Percentiles rank a stretch among this genome's conserved stretches.
These are phyloP conservation scores for Drosophila pseudoananassae DNA, from an alignment of 1,140 invertebrate species.

Conservation along the genomic window DNA sequence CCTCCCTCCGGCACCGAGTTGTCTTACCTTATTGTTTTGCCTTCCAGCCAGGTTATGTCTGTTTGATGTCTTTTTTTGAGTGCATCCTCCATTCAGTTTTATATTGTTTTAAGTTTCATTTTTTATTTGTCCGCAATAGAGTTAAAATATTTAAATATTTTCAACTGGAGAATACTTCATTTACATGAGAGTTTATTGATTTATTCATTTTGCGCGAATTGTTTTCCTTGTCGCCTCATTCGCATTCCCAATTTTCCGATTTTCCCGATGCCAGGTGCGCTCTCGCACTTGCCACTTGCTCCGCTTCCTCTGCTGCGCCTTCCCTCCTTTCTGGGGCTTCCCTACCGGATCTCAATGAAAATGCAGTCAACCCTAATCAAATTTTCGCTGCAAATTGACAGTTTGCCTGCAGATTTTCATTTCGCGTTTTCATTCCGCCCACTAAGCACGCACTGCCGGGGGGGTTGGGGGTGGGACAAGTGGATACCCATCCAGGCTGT, in stretches of 20 bases:
- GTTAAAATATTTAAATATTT: background rate
- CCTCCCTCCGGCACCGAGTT: conserved; percentile 5
- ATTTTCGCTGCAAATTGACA: conserved; percentile 63
- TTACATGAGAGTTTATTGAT: conserved; percentile 1
- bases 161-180: background rate
- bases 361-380: conserved; percentile 64
- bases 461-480: background rate
- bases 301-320: background rate
- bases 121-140: background rate
- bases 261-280: conserved; percentile 16
- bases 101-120: background rate
- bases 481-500: no score
- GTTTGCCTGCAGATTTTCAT: conserved; percentile 64
- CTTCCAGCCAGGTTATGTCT: conserved; percentile 18
- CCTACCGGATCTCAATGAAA: conserved; percentile 28
- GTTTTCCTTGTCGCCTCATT: conserved; percentile 23
- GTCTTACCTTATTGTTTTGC: background rate
- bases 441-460: conserved; percentile 45
- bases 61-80: background rate
- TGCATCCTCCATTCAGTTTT: background rate
- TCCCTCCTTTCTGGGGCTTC: background rate
- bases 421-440: conserved; percentile 53
- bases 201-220: conserved; percentile 19
- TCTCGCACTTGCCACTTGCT: background rate
- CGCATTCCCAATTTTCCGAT: conserved; percentile 39